These are phyloP conservation scores for Piliocolobus tephrosceles DNA, from an alignment of 2,113 vertebrate genomes.

Conservation along the genomic window DNA sequence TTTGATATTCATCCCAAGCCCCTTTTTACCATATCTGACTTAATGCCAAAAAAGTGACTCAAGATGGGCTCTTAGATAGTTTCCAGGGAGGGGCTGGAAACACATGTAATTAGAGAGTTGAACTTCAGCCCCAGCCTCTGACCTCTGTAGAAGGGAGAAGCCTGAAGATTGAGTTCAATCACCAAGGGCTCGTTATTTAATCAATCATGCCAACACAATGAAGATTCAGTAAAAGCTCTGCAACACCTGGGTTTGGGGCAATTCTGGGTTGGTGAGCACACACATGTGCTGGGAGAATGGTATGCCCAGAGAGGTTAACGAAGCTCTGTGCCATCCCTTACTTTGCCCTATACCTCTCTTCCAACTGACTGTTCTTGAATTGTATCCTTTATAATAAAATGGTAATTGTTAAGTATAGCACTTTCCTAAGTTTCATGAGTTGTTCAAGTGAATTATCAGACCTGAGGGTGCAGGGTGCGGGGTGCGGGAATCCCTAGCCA, in stretches of 20 bases:
- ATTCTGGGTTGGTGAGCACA: not conserved
- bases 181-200: not conserved
- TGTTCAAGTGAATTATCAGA: not conserved
- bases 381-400: not conserved
- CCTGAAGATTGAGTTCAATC: not conserved
- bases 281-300: not conserved
- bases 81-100: not conserved
- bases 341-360: not conserved
- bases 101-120: not conserved
- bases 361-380: not conserved
- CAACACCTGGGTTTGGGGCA: not conserved
- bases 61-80: not conserved
- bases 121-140: not conserved
- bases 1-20: not conserved
- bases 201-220: not conserved
- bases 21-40: not conserved
- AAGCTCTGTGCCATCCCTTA: not conserved
- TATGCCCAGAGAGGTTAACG: not conserved
- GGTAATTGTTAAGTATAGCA: not conserved
- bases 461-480: accelerated
- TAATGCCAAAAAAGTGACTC: not conserved
- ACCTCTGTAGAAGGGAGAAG: not conserved
- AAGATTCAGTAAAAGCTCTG: not conserved
- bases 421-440: not conserved
- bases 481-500: not conserved